Evolutionary conservation across 1,140 invertebrate species (phyloP).

Genomic region (Papilio xuthus): DNA sequence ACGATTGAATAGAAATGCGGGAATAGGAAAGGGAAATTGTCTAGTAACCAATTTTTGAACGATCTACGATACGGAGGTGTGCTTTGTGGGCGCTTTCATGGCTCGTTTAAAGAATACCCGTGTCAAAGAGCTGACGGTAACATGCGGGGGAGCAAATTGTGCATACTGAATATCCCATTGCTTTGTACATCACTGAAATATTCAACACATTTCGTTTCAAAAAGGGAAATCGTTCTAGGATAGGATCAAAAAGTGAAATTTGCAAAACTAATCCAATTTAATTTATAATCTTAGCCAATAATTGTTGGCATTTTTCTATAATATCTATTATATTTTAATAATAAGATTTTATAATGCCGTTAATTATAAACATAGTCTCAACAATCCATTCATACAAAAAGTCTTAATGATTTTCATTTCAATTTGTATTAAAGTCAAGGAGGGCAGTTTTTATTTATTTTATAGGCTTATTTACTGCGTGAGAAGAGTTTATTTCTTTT

Average conservation of each 20-base stretch:
- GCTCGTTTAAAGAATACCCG: conserved; percentile 33
- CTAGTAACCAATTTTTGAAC: conserved; percentile 18
- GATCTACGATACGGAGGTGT: conserved; percentile 12
- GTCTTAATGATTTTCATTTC: conserved; percentile 32
- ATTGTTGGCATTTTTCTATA: too few species aligned
- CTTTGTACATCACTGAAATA: conserved; percentile 25
- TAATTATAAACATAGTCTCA: background rate
- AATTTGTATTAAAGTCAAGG: conserved; percentile 41
- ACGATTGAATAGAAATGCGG: background rate
- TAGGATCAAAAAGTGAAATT: background rate
- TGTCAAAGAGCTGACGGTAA: conserved; percentile 25
- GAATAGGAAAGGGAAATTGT: conserved; percentile 18
- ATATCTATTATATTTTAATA: too few species aligned
- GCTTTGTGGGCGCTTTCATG: conserved; percentile 27
- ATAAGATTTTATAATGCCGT: background rate
- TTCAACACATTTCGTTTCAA: background rate
- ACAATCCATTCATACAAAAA: background rate
- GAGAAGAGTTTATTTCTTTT: conserved; percentile 61
- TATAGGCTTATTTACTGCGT: conserved; percentile 61
- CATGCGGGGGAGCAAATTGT: conserved; percentile 26
- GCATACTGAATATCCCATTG: conserved; percentile 27
- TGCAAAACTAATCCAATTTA: background rate
- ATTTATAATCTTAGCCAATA: too few species aligned
- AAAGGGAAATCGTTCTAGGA: background rate
- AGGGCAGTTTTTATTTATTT: conserved; percentile 55